A percentile compares a stretch with the other conserved stretches of the same genome.
Evolutionary conservation across 2,113 vertebrate genomes (phyloP).

Genomic region (Campylomormyrus numenius): DNA sequence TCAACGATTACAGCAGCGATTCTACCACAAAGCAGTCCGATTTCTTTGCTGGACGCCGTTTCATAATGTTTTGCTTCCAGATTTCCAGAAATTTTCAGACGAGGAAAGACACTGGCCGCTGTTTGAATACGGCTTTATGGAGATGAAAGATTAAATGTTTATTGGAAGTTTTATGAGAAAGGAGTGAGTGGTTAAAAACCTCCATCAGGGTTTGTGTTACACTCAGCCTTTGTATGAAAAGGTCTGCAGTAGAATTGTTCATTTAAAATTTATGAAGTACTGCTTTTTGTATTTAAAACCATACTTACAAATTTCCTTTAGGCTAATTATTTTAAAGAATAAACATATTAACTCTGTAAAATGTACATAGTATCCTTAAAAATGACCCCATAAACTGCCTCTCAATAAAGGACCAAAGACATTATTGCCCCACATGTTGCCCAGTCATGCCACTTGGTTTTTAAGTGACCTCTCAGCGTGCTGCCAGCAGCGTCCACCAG

Average conservation of each 20-base stretch:
- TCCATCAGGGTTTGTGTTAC: not conserved
- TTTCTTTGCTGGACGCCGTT: not conserved
- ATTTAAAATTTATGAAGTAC: not conserved
- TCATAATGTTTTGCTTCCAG: not conserved
- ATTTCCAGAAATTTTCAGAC: not conserved
- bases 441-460: not conserved
- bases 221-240: not conserved
- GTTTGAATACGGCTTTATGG: not conserved
- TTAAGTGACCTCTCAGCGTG: not conserved
- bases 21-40: not conserved
- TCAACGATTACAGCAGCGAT: not conserved
- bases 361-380: not conserved
- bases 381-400: not conserved
- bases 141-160: constrained; percentile 10
- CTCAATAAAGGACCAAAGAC: not conserved
- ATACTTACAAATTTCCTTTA: not conserved
- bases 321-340: not conserved
- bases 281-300: constrained; percentile 3
- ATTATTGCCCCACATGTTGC: not conserved
- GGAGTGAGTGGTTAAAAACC: not conserved
- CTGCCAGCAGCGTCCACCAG: not conserved
- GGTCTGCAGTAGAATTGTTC: not conserved
- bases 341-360: not conserved
- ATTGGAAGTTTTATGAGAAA: not conserved
- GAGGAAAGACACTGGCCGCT: not conserved